phyloP scores from a whole-genome alignment of 1,140 invertebrate species.

The Drosophila ercepeae region DNA sequence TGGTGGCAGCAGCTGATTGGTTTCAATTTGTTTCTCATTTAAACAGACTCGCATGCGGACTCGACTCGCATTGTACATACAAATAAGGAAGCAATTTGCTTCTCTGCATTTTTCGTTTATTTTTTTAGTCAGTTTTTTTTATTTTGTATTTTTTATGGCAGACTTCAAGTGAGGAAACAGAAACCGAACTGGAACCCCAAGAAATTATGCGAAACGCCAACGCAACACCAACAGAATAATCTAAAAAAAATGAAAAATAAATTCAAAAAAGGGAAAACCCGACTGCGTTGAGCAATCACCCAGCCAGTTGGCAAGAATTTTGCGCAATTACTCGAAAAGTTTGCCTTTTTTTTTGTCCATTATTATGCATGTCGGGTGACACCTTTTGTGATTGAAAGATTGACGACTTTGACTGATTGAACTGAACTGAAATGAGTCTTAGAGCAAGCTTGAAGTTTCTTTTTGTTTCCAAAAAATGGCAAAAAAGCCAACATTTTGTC shows the following conservation, averaged over 20 bases:
- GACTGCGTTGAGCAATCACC: neutral
- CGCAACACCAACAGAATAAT: constrained; percentile 28
- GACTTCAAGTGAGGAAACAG: neutral
- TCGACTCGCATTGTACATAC: constrained; percentile 37
- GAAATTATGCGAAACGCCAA: constrained; percentile 60
- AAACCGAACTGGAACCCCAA: constrained; percentile 1
- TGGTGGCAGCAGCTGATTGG: constrained; percentile 14
- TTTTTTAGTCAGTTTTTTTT: neutral
- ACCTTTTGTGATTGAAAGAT: constrained; percentile 20
- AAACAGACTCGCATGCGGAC: constrained; percentile 24
- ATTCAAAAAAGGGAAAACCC: constrained; percentile 10
- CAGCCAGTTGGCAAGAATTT: constrained; percentile 16
- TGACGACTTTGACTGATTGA: constrained; percentile 18
- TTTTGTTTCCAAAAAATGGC: no score
- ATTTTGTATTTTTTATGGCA: neutral
- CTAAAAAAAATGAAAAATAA: neutral
- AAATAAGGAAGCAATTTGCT: constrained; percentile 73
- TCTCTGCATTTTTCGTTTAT: constrained; percentile 24
- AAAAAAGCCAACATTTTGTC: no score
- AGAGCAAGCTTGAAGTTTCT: neutral
- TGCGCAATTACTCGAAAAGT: constrained; percentile 3
- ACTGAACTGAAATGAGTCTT: neutral
- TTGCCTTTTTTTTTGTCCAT: neutral
- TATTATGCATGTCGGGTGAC: constrained; percentile 27
- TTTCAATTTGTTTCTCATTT: constrained; percentile 31